Percentiles rank a stretch among this genome's conserved stretches.
Evolutionary conservation across 1,140 invertebrate species (phyloP).

Genomic region (Drosophila asahinai): DNA sequence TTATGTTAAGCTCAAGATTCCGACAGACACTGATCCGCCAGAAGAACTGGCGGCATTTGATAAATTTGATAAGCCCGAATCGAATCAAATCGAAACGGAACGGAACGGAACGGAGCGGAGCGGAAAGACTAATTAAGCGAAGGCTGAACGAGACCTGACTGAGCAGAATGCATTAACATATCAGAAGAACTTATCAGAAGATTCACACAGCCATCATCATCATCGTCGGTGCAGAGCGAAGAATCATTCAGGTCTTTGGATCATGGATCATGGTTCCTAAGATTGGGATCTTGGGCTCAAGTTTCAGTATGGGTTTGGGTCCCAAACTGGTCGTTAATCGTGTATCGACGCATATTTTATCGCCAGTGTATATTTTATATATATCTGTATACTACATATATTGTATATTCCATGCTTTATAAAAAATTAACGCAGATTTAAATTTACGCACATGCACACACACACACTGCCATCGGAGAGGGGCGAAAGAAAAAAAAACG

Average conservation of each 20-base stretch:
- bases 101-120: slow-evolving; percentile 9
- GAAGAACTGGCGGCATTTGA: slow-evolving; percentile 45
- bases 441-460: slow-evolving; percentile 51
- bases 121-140: slow-evolving; percentile 74
- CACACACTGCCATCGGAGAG: slow-evolving; percentile 1
- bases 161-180: slow-evolving; percentile 61
- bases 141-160: slow-evolving; percentile 59
- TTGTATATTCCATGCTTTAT: slow-evolving; percentile 69
- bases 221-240: slow-evolving; percentile 1
- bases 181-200: slow-evolving; percentile 33
- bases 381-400: slow-evolving; percentile 7
- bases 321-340: slow-evolving; percentile 49
- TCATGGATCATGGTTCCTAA: slow-evolving; percentile 22
- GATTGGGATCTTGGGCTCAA: slow-evolving; percentile 17
- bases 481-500: slow-evolving; percentile 25
- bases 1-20: slow-evolving; percentile 13
- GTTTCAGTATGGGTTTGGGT: neutral
- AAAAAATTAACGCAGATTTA: slow-evolving; percentile 72
- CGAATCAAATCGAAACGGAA: slow-evolving; percentile 21
- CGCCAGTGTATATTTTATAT: slow-evolving; percentile 39
- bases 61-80: slow-evolving; percentile 73
- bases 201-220: slow-evolving; percentile 2
- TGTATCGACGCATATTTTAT: slow-evolving; percentile 53
- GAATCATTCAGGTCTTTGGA: slow-evolving; percentile 30
- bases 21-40: slow-evolving; percentile 42